Conservation (phyloP, 2,113 vertebrate genomes). For the Dasyornis broadbenti region DNA sequence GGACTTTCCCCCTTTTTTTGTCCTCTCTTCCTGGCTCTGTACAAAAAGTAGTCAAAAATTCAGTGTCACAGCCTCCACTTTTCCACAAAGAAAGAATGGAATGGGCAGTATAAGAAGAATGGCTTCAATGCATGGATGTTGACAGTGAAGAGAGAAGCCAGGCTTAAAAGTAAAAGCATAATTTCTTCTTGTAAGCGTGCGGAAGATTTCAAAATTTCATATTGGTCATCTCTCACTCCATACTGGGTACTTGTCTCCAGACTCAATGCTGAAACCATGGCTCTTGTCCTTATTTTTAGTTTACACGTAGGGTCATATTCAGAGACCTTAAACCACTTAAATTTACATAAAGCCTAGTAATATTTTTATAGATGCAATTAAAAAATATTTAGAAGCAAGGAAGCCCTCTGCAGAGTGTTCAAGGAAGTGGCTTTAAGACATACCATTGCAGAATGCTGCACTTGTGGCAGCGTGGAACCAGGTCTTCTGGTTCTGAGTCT, state of each 20-base stretch:
- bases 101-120: neutral
- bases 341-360: neutral
- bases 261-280: neutral
- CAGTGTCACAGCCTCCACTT: neutral
- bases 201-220: neutral
- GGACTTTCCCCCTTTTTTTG: neutral
- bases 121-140: neutral
- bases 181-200: neutral
- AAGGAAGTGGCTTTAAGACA: neutral
- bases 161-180: neutral
- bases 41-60: neutral
- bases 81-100: neutral
- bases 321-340: neutral
- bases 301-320: neutral
- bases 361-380: neutral
- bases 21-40: neutral
- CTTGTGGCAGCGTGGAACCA: neutral
- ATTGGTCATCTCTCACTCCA: neutral
- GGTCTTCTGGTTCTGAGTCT: slow-evolving; percentile 30
- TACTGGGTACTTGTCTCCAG: neutral
- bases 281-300: neutral
- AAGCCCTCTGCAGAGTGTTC: neutral
- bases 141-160: neutral
- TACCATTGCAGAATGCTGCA: neutral
- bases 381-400: neutral